Evolutionary conservation across 2,113 vertebrate species (phyloP).

Genomic region (Neotoma lepida): DNA sequence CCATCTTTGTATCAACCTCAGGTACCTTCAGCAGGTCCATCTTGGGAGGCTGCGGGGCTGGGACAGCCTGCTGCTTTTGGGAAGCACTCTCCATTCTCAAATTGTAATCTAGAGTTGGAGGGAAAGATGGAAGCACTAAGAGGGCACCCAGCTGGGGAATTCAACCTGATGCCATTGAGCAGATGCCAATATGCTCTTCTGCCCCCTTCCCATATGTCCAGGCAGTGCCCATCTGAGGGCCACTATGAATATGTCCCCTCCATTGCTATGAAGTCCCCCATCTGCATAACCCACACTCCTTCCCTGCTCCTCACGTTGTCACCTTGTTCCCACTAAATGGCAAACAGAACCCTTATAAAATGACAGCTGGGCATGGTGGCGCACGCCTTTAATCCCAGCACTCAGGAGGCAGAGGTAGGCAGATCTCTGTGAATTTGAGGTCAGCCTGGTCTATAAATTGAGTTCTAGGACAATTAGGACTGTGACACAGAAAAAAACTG

Average conservation of each 20-base stretch:
- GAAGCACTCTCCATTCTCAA: accelerated
- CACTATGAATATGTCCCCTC: not conserved
- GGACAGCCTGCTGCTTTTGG: not conserved
- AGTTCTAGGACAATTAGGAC: not conserved
- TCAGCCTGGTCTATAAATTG: not conserved
- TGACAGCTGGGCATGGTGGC: not conserved
- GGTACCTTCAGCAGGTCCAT: slow-evolving; percentile 72
- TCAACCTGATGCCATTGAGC: not conserved
- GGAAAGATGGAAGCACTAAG: not conserved
- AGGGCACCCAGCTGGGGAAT: not conserved
- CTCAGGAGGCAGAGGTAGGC: not conserved
- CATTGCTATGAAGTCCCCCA: too few relatives aligned
- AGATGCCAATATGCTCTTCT: not conserved
- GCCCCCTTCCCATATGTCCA: not conserved
- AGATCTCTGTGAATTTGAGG: not conserved
- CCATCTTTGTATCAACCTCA: not conserved
- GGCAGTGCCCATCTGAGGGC: not conserved
- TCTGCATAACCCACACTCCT: accelerated
- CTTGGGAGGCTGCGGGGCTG: not conserved
- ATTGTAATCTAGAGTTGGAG: not conserved
- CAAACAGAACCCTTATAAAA: not conserved
- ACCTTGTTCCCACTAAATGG: not conserved
- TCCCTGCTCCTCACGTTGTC: not conserved
- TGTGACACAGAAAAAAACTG: not conserved
- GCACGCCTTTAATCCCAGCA: not conserved